phyloP scores from a whole-genome alignment of 2,113 vertebrate genomes.

The Grammomys dolichurus region DNA sequence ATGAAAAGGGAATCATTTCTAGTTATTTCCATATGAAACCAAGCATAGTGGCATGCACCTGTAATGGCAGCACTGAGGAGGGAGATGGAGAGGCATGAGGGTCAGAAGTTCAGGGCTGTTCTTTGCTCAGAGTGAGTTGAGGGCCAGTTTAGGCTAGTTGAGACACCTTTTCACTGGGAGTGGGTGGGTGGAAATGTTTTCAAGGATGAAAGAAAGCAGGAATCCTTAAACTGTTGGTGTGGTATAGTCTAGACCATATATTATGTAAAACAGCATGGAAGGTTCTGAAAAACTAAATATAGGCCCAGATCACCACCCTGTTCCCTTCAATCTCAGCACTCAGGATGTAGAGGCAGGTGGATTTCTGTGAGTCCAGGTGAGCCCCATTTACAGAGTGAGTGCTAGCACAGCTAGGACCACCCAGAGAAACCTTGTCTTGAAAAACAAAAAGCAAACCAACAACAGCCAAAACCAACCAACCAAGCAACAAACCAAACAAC shows the following conservation, averaged over 20 bases:
- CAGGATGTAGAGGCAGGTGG: not conserved
- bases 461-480: not conserved
- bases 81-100: not conserved
- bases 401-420: not conserved
- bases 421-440: not conserved
- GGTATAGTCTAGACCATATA: not conserved
- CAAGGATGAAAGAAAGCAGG: not conserved
- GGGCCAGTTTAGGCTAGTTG: not conserved
- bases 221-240: not conserved
- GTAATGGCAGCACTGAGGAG: not conserved
- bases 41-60: not conserved
- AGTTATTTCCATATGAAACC: slow-evolving; percentile 48
- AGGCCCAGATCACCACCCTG: not conserved
- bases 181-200: not conserved
- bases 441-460: not conserved
- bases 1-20: slow-evolving; percentile 59
- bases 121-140: not conserved
- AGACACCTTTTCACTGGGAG: not conserved
- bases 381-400: not conserved
- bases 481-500: too few relatives aligned
- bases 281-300: not conserved
- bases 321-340: not conserved
- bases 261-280: not conserved
- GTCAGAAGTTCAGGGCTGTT: not conserved
- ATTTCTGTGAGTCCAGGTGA: not conserved